These are phyloP conservation scores for Rhinopomastus cyanomelas DNA, from an alignment of 2,113 vertebrate genomes.

Conservation along the genomic window DNA sequence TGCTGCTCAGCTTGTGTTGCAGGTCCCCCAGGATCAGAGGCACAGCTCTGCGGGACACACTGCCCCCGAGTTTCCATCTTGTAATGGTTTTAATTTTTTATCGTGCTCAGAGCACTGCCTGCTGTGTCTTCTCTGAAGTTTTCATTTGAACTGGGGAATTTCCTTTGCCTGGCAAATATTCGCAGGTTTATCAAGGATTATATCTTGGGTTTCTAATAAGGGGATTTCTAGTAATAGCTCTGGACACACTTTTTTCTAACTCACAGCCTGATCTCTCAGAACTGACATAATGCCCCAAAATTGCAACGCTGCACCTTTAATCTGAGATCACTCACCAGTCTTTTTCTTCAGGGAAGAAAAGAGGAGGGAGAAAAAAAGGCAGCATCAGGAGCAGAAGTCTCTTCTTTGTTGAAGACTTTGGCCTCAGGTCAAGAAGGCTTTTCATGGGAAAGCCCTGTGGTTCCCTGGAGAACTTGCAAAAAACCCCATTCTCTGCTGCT, in stretches of 20 bases:
- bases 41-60: constrained; percentile 10
- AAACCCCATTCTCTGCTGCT: constrained; percentile 14
- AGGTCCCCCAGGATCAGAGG: not conserved
- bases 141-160: not conserved
- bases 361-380: not conserved
- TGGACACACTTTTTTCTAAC: not conserved
- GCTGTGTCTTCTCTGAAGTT: constrained; percentile 3
- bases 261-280: not conserved
- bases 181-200: not conserved
- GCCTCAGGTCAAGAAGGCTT: constrained; percentile 39
- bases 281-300: constrained; percentile 14
- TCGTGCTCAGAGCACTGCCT: not conserved
- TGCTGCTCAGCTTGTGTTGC: not conserved
- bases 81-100: constrained; percentile 3
- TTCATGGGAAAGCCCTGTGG: not conserved
- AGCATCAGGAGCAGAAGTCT: constrained; percentile 23
- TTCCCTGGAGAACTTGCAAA: constrained; percentile 42
- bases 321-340: constrained; percentile 3
- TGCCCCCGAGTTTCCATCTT: not conserved
- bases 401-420: constrained; percentile 40
- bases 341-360: constrained; percentile 23
- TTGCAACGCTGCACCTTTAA: constrained; percentile 19
- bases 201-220: not conserved
- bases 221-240: constrained; percentile 2
- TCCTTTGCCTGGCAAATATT: not conserved